Percentiles rank a stretch among this genome's conserved stretches.
phyloP scores from a whole-genome alignment of 2,888 invertebrate genomes.

The Penaeus monodon region DNA sequence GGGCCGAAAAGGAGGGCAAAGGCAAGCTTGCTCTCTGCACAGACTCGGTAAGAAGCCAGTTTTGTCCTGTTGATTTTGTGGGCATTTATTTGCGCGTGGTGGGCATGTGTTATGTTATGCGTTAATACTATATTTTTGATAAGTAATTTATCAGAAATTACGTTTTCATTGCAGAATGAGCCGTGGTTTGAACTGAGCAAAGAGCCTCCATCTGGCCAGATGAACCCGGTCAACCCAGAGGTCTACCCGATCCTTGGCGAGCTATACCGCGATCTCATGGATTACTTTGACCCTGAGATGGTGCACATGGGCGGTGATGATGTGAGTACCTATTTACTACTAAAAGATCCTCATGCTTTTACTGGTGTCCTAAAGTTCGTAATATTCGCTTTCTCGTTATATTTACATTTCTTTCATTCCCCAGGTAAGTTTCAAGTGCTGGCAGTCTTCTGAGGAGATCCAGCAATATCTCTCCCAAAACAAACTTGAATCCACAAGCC shows the following conservation, averaged over 20 bases:
- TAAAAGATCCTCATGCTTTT: too few species aligned
- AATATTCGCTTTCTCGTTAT: not conserved
- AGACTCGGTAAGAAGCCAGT: conserved; percentile 73
- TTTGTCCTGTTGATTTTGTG: too few species aligned
- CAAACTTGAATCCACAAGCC: conserved; percentile 65
- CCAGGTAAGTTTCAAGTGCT: conserved; percentile 64
- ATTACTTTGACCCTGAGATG: conserved; percentile 55
- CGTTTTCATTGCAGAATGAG: conserved; percentile 67
- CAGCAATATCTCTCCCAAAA: conserved; percentile 76
- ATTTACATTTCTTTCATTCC: not conserved
- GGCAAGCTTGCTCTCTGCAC: conserved; percentile 86
- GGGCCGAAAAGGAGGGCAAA: conserved; percentile 83
- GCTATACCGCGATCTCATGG: conserved; percentile 49
- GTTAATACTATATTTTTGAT: not conserved
- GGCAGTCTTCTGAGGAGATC: conserved; percentile 59
- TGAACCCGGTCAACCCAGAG: conserved; percentile 56
- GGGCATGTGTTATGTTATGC: not conserved
- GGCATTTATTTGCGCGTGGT: too few species aligned
- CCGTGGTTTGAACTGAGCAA: conserved; percentile 75
- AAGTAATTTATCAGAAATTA: not conserved
- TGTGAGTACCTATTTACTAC: conserved; percentile 29
- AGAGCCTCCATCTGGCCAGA: conserved; percentile 41
- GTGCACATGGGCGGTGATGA: conserved; percentile 57
- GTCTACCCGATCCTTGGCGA: conserved; percentile 54
- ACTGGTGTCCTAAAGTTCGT: not conserved